These are phyloP conservation scores for Lydus trimaculatus DNA, from an alignment of 2,888 invertebrate species.

Conservation along the genomic window DNA sequence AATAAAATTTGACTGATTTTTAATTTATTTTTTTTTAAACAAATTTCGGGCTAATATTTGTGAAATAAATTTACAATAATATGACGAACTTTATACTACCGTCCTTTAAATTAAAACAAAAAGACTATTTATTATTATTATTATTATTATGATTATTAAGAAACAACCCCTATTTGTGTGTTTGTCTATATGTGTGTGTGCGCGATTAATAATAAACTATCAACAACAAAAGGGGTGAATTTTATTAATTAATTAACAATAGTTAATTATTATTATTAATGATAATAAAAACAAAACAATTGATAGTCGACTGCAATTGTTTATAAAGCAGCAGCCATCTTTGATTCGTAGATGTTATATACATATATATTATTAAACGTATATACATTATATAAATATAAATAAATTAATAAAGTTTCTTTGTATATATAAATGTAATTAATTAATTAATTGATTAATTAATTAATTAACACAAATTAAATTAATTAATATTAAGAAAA, in stretches of 20 bases:
- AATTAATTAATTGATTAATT: constrained; percentile 8
- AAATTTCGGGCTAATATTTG: too few relatives aligned
- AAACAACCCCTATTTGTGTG: not conserved
- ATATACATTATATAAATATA: constrained; percentile 47
- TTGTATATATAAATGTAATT: constrained; percentile 9
- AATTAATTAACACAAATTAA: not conserved
- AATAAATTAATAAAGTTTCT: constrained; percentile 8
- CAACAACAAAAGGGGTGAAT: not conserved
- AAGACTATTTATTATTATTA: too few relatives aligned
- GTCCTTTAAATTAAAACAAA: too few relatives aligned
- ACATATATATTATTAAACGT: constrained; percentile 19
- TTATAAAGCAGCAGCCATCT: not conserved
- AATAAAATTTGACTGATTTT: too few relatives aligned
- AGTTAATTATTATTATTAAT: not conserved
- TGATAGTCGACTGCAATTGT: not conserved
- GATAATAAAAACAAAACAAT: not conserved
- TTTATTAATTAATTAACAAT: not conserved
- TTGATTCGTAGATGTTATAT: constrained; percentile 49
- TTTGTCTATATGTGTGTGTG: too few relatives aligned
- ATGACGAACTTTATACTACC: too few relatives aligned
- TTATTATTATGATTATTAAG: too few relatives aligned
- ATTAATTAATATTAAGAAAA: not conserved
- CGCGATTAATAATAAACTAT: not conserved
- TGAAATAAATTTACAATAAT: too few relatives aligned
- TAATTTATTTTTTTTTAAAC: too few relatives aligned